These are phyloP conservation scores for Yasuhikotakia modesta DNA, from an alignment of 2,797 vertebrate genomes.

Conservation along the genomic window DNA sequence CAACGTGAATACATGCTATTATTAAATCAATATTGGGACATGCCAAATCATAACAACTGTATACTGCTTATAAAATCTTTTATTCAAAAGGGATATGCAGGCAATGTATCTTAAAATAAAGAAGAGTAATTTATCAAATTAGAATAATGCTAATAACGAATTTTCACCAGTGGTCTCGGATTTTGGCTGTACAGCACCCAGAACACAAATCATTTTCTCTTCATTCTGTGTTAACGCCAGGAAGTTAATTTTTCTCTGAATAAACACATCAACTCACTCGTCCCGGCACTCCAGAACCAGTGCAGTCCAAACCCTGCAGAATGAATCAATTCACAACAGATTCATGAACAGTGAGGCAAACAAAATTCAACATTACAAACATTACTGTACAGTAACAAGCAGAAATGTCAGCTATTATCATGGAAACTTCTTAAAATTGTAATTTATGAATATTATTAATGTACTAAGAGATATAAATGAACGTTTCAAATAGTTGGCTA, in stretches of 20 bases:
- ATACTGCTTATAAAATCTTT: too few relatives aligned
- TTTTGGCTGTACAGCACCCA: too few relatives aligned
- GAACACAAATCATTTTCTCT: too few relatives aligned
- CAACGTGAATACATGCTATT: too few relatives aligned
- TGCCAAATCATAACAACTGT: too few relatives aligned
- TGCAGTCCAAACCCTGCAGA: constrained; percentile 80
- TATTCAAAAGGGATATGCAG: too few relatives aligned
- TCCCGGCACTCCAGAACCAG: constrained; percentile 65
- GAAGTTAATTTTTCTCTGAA: not conserved
- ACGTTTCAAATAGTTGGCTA: constrained; percentile 43
- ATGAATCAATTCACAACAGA: constrained; percentile 2
- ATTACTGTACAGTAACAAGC: not conserved
- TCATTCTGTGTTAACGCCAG: not conserved
- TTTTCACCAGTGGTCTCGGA: too few relatives aligned
- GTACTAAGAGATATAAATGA: constrained; percentile 40
- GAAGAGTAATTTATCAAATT: too few relatives aligned
- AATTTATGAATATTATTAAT: constrained; percentile 35
- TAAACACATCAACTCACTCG: constrained; percentile 72
- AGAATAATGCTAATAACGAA: too few relatives aligned
- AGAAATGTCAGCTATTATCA: not conserved
- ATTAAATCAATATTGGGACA: too few relatives aligned
- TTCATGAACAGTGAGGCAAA: not conserved
- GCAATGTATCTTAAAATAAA: too few relatives aligned
- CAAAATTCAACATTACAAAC: not conserved
- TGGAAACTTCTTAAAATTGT: not conserved